These are phyloP conservation scores for Nemapogon koenigi DNA, from an alignment of 2,888 invertebrate species.

Conservation along the genomic window DNA sequence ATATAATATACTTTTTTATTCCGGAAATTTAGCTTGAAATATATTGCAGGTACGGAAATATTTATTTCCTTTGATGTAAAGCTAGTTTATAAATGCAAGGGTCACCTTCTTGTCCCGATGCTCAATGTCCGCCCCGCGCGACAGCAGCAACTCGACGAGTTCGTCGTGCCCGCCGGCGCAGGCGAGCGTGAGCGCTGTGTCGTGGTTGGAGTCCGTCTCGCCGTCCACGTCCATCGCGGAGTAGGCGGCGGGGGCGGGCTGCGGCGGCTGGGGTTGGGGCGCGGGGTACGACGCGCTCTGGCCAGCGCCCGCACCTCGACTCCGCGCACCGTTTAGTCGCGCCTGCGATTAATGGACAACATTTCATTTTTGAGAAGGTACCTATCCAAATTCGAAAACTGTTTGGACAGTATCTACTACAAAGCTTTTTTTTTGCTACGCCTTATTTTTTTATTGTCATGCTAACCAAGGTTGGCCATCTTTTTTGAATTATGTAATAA, in stretches of 20 bases:
- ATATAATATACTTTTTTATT: too few relatives aligned
- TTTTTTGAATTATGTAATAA: too few relatives aligned
- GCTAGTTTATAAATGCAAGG: too few relatives aligned
- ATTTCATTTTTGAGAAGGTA: neutral
- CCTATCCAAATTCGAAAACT: neutral
- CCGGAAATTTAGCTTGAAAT: too few relatives aligned
- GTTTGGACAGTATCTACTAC: too few relatives aligned
- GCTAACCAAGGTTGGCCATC: too few relatives aligned
- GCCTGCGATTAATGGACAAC: neutral
- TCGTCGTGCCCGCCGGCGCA: constrained; percentile 98
- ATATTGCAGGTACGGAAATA: too few relatives aligned
- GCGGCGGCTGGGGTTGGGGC: constrained; percentile 32
- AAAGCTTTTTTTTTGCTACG: too few relatives aligned
- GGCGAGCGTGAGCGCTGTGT: constrained; percentile 96
- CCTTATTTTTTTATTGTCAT: too few relatives aligned
- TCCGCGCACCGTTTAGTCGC: constrained; percentile 10
- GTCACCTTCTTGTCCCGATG: constrained; percentile 92
- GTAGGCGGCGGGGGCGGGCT: constrained; percentile 62
- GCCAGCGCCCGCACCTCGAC: constrained; percentile 25
- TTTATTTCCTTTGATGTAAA: too few relatives aligned
- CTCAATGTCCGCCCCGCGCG: constrained; percentile 94
- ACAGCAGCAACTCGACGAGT: constrained; percentile 89
- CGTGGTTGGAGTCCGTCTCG: constrained; percentile 98
- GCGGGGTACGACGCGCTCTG: constrained; percentile 22
- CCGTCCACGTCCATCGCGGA: constrained; percentile 93